Conservation (phyloP, 1,140 invertebrate genomes). For the Antheraea mylitta region DNA sequence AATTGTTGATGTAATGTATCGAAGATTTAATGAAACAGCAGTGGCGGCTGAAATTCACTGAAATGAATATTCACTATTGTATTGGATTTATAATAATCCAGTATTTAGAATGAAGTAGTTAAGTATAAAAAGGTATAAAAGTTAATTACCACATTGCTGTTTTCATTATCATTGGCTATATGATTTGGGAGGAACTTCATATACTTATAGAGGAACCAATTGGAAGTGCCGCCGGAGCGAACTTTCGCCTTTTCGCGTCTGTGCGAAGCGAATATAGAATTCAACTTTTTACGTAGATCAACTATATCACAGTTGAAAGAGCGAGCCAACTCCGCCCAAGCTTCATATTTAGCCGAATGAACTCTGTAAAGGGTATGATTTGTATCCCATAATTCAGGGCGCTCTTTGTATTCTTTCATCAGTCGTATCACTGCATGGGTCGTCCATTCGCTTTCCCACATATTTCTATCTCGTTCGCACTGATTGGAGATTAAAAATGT, state of each 20-base stretch:
- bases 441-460: slow-evolving; percentile 52
- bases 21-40: no score
- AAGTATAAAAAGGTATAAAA: no score
- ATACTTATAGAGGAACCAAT: slow-evolving; percentile 59
- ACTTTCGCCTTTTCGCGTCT: slow-evolving; percentile 60
- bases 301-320: slow-evolving; percentile 54
- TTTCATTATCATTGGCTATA: slow-evolving; percentile 26
- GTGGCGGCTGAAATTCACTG: no score
- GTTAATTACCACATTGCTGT: not conserved
- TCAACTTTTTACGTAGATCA: slow-evolving; percentile 60
- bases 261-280: slow-evolving; percentile 65
- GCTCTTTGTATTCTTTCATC: slow-evolving; percentile 45
- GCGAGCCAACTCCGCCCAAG: slow-evolving; percentile 52
- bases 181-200: slow-evolving; percentile 58
- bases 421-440: slow-evolving; percentile 45
- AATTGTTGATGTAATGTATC: no score
- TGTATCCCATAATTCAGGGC: slow-evolving; percentile 54
- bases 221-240: slow-evolving; percentile 40
- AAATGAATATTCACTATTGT: no score
- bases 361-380: slow-evolving; percentile 43
- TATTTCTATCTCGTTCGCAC: slow-evolving; percentile 15
- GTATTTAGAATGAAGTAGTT: no score
- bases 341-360: slow-evolving; percentile 55
- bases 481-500: slow-evolving; percentile 15
- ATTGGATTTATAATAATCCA: no score